Evolutionary conservation across 1,140 invertebrate species (phyloP).

Genomic region (Drosophila pseudoobscura): DNA sequence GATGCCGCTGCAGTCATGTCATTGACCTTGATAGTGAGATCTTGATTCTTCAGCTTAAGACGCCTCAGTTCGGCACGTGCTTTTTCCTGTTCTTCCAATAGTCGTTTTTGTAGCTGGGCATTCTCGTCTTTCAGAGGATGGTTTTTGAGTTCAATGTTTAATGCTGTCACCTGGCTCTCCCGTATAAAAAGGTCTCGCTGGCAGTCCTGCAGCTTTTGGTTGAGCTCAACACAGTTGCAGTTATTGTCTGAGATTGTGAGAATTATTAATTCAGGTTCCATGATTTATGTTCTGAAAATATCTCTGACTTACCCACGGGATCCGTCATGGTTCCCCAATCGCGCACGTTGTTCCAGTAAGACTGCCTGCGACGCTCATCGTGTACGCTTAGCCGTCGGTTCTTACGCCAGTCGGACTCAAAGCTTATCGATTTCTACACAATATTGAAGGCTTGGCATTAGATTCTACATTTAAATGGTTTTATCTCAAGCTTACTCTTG

Average conservation of each 20-base stretch:
- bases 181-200: conserved; percentile 53
- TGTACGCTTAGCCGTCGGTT: conserved; percentile 54
- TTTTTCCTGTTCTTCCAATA: conserved; percentile 59
- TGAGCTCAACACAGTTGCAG: conserved; percentile 52
- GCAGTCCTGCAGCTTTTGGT: conserved; percentile 51
- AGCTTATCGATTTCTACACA: conserved; percentile 41
- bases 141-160: conserved; percentile 59
- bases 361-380: conserved; percentile 57
- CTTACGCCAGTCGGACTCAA: conserved; percentile 46
- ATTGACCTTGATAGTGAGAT: conserved; percentile 43
- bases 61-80: conserved; percentile 53
- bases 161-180: conserved; percentile 62
- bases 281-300: too few species aligned
- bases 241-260: conserved; percentile 32
- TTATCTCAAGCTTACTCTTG: conserved; percentile 31
- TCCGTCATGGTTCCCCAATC: conserved; percentile 63
- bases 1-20: conserved; percentile 10
- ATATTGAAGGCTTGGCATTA: not conserved
- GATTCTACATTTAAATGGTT: not conserved
- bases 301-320: conserved; percentile 46
- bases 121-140: conserved; percentile 70
- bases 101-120: conserved; percentile 54
- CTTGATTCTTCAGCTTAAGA: conserved; percentile 50
- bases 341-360: conserved; percentile 60
- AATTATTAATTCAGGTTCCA: not conserved